Evolutionary conservation across 2,797 vertebrate genomes (phyloP).

Genomic region (Eurystomus glaucurus): DNA sequence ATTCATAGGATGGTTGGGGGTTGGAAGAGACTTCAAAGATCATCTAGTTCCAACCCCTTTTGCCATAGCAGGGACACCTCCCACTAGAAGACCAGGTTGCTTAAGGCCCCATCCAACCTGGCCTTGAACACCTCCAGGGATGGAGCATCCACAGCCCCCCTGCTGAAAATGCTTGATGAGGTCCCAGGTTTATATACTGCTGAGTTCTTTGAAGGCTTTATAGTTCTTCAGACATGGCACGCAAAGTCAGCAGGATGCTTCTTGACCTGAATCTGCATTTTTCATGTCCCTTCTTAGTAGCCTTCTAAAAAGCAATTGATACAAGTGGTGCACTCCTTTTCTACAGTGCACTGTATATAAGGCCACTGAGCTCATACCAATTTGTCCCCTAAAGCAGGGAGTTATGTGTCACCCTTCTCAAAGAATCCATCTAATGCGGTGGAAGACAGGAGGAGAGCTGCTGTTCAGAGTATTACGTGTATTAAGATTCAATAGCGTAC

Average conservation of each 20-base stretch:
- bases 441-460: background rate
- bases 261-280: background rate
- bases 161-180: background rate
- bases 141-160: no score
- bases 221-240: fast-evolving
- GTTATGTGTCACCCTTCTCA: background rate
- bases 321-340: background rate
- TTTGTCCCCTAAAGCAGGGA: background rate
- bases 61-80: no score
- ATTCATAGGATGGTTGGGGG: no score
- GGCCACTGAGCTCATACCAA: fast-evolving
- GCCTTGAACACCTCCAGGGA: no score
- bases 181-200: background rate
- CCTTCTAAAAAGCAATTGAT: background rate
- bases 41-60: no score
- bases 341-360: background rate
- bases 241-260: background rate
- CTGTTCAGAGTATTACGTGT: background rate
- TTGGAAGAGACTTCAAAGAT: no score
- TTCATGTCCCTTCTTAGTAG: background rate
- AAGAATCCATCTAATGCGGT: background rate
- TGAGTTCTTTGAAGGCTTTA: background rate
- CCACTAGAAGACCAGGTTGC: no score
- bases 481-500: background rate
- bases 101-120: no score